These are phyloP conservation scores for Meiosimyza decipiens DNA, from an alignment of 2,888 invertebrate species.

Conservation along the genomic window DNA sequence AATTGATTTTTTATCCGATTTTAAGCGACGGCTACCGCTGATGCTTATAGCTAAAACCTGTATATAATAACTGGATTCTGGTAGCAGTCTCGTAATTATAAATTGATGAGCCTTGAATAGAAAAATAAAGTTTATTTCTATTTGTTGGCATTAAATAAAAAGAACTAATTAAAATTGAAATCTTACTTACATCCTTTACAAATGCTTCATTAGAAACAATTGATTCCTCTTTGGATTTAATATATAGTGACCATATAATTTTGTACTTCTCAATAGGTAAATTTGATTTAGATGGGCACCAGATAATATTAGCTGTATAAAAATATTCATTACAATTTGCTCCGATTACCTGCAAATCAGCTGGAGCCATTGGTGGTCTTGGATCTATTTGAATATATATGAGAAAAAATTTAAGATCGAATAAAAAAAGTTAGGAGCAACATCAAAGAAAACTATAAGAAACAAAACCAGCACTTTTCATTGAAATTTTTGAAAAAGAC, in stretches of 20 bases:
- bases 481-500: too few species aligned
- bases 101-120: constrained; percentile 71
- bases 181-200: constrained; percentile 60
- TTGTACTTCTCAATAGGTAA: constrained; percentile 78
- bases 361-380: constrained; percentile 62
- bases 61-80: constrained; percentile 79
- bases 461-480: too few species aligned
- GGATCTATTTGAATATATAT: constrained; percentile 53
- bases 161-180: background rate
- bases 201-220: constrained; percentile 58
- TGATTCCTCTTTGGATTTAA: constrained; percentile 69
- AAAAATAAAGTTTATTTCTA: constrained; percentile 5
- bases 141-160: constrained; percentile 10
- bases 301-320: constrained; percentile 73
- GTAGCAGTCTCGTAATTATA: constrained; percentile 74
- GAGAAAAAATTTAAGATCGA: background rate
- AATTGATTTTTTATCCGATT: constrained; percentile 77
- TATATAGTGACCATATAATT: constrained; percentile 79
- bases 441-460: too few species aligned
- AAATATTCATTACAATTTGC: constrained; percentile 64
- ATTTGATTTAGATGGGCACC: constrained; percentile 78
- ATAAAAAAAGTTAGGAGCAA: background rate
- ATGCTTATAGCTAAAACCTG: constrained; percentile 82
- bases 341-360: constrained; percentile 57
- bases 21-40: constrained; percentile 75